A percentile compares a stretch with the other conserved stretches of the same genome.
These are phyloP conservation scores for Cataglyphis hispanica DNA, from an alignment of 1,140 invertebrate species.

Conservation along the genomic window DNA sequence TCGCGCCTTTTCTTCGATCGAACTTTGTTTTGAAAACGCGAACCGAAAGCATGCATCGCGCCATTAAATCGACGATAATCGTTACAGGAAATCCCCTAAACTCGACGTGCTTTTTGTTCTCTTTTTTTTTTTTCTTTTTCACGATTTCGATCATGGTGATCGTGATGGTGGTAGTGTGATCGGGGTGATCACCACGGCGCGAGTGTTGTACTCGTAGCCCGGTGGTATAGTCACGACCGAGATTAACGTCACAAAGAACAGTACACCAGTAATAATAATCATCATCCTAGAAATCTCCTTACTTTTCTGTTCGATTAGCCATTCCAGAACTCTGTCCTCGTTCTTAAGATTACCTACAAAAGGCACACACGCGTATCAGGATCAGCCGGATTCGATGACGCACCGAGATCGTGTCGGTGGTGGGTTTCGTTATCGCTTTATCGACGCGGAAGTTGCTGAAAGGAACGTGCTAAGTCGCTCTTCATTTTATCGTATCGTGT, in stretches of 20 bases:
- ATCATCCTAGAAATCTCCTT: slow-evolving; percentile 89
- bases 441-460: slow-evolving; percentile 49
- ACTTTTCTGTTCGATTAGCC: slow-evolving; percentile 98
- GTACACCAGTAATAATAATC: slow-evolving; percentile 87
- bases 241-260: slow-evolving; percentile 87
- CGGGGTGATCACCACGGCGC: slow-evolving; percentile 83
- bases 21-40: slow-evolving; percentile 21
- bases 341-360: slow-evolving; percentile 97
- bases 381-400: slow-evolving; percentile 63
- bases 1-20: slow-evolving; percentile 37
- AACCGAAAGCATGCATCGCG: slow-evolving; percentile 1
- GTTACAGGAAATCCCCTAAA: not conserved
- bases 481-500: slow-evolving; percentile 13
- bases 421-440: slow-evolving; percentile 56
- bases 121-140: not conserved
- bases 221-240: slow-evolving; percentile 86
- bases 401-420: slow-evolving; percentile 59
- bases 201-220: slow-evolving; percentile 83
- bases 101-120: slow-evolving; percentile 31
- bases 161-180: slow-evolving; percentile 80
- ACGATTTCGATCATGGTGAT: slow-evolving; percentile 73
- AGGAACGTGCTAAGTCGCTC: slow-evolving; percentile 45
- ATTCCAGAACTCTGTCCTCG: slow-evolving; percentile 97
- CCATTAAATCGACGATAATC: not conserved
- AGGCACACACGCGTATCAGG: slow-evolving; percentile 83